phyloP scores from a whole-genome alignment of 2,113 vertebrate species.

The Struthio camelus region DNA sequence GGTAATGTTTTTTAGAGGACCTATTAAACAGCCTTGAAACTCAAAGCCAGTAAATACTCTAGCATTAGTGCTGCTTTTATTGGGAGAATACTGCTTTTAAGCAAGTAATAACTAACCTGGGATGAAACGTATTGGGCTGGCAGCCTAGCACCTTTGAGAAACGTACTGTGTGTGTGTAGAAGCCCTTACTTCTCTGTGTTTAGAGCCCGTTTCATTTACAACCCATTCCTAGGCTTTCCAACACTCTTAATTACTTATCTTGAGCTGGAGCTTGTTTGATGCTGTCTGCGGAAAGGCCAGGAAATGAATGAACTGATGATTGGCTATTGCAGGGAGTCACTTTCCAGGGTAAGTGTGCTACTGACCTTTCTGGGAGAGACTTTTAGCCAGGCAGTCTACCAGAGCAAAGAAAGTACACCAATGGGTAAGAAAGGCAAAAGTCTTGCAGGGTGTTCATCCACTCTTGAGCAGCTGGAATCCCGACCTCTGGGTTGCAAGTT shows the following conservation, averaged over 20 bases:
- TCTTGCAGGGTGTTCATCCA: neutral
- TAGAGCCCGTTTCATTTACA: neutral
- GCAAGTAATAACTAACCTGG: neutral
- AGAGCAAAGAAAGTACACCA: neutral
- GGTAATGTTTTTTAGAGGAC: neutral
- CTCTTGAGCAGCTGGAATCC: neutral
- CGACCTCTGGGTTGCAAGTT: neutral
- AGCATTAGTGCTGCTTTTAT: neutral
- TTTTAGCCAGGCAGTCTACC: neutral
- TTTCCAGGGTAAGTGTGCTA: neutral
- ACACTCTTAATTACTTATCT: neutral
- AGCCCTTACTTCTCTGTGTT: neutral
- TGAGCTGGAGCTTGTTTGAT: neutral
- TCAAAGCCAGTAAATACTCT: neutral
- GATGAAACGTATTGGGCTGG: neutral
- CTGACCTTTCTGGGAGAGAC: neutral
- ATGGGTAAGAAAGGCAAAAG: no score
- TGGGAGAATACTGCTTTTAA: neutral
- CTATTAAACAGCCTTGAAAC: neutral
- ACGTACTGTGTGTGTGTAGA: rapidly evolving
- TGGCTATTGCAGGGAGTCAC: neutral
- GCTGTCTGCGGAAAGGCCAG: neutral
- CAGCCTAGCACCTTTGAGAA: neutral
- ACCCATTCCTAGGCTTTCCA: neutral
- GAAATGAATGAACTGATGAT: neutral